Conservation (phyloP, 2,797 vertebrate species). For the Oreortyx pictus region DNA sequence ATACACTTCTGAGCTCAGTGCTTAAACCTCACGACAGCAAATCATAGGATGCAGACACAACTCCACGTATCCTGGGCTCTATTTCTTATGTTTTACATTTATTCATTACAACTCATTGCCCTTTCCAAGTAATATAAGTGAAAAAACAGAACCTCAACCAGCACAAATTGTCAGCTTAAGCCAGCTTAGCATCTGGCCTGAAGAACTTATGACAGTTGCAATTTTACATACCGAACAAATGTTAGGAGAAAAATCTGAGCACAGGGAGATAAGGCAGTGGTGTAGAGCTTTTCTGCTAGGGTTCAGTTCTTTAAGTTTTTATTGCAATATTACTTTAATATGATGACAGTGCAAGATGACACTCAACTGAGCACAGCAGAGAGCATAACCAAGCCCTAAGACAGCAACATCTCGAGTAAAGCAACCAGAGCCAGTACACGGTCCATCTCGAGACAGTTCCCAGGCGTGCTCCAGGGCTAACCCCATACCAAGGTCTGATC, state of each 20-base stretch:
- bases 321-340: neutral
- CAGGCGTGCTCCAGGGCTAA: neutral
- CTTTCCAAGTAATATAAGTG: constrained; percentile 23
- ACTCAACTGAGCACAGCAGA: neutral
- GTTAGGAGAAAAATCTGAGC: neutral
- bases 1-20: neutral
- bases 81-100: constrained; percentile 44
- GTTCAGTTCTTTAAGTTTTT: neutral
- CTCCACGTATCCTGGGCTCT: neutral
- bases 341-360: neutral
- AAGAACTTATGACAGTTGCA: neutral
- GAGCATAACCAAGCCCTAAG: neutral
- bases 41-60: neutral
- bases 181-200: neutral
- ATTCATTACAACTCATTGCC: constrained; percentile 4
- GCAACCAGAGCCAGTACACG: neutral
- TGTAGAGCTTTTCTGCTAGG: neutral
- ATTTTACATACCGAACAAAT: neutral
- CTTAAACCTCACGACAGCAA: constrained; percentile 24
- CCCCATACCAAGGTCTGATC: neutral
- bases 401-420: neutral
- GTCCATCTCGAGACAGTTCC: neutral
- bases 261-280: neutral
- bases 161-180: constrained; percentile 27
- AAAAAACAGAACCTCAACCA: constrained; percentile 16